These are phyloP conservation scores for Drosophila melanosoma DNA, from an alignment of 2,888 invertebrate species.

Conservation along the genomic window DNA sequence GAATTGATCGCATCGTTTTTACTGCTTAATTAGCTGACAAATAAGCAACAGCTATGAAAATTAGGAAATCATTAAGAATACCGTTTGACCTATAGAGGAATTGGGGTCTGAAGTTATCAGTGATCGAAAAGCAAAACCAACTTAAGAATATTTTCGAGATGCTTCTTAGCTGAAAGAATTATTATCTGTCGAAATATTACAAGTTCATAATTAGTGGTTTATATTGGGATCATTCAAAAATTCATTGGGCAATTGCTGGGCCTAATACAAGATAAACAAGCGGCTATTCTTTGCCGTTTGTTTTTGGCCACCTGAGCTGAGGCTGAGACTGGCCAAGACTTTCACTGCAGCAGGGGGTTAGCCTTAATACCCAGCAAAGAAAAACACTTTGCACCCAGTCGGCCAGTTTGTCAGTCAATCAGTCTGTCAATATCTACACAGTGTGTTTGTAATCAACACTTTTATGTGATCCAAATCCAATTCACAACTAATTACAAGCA, in stretches of 20 bases:
- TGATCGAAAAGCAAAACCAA: not conserved
- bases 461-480: conserved; percentile 77
- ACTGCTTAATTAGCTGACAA: conserved; percentile 43
- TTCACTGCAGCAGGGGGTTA: conserved; percentile 55
- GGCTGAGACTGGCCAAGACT: conserved; percentile 46
- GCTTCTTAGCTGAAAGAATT: not conserved
- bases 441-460: conserved; percentile 71
- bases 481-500: conserved; percentile 78
- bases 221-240: not conserved
- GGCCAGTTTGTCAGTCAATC: conserved; percentile 20
- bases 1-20: conserved; percentile 32
- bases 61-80: conserved; percentile 29
- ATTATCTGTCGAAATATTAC: not conserved
- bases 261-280: conserved; percentile 13
- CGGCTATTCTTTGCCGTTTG: conserved; percentile 17
- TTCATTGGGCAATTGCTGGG: conserved; percentile 7
- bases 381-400: conserved; percentile 62
- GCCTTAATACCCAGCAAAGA: conserved; percentile 63
- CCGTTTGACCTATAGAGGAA: conserved; percentile 43
- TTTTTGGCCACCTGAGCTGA: conserved; percentile 17
- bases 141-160: not conserved
- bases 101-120: not conserved
- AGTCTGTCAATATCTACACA: conserved; percentile 5
- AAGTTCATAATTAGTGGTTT: not conserved
- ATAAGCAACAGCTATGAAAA: conserved; percentile 47